Base-by-base conservation (phyloP, 1,140 invertebrate genomes). In the Aphelenchoides avenae region DNA sequence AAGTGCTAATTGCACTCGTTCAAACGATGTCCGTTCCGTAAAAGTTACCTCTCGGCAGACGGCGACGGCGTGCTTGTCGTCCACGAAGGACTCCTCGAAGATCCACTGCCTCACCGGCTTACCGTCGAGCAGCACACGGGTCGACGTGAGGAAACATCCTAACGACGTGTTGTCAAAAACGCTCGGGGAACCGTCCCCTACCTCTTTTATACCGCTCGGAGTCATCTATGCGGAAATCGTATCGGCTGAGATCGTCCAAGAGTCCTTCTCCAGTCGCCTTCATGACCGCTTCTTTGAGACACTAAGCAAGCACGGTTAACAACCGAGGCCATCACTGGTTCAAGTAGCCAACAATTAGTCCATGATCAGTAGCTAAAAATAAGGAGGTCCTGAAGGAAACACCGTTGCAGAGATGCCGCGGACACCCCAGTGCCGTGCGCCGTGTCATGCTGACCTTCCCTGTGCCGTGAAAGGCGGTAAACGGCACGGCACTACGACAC, bases 231-330 rank as follows among this genome's bases (percentile, higher is more conserved):
- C 73, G 57, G 52, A 75, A 75, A 43, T 75, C 73, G 41, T 73
- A 61, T 46, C 62, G 57, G 22, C 58, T 66, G 42, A 75, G 52
- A 44, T 75, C 71, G 20, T 75, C 49, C 26, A 74, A 49, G 43
- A 75, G 70, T 56, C 73, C 73, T 24, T 75, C 64, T 13, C 73
- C 73, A 3, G 73, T 75, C 15, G 73, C 73, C 34, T 75, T 75
- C 26, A 74, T 50, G n/a, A 75, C 50, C 0, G 73, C 73, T 39
- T 75, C 73, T 57, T 75, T 75, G 24, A 75, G 40, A 49, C 73
- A 75, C 71, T 76, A 51, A 64, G 3, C 11, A 27, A 47, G 0
- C 5, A 58, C 29, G 26, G 46, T 58, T 30, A 24, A 26, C 37
- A 49, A n/a, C n/a, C n/a, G n/a, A n/a, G n/a, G n/a, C n/a, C n/a